These are phyloP conservation scores for Neoascia interrupta DNA, from an alignment of 2,888 invertebrate genomes.

Conservation along the genomic window DNA sequence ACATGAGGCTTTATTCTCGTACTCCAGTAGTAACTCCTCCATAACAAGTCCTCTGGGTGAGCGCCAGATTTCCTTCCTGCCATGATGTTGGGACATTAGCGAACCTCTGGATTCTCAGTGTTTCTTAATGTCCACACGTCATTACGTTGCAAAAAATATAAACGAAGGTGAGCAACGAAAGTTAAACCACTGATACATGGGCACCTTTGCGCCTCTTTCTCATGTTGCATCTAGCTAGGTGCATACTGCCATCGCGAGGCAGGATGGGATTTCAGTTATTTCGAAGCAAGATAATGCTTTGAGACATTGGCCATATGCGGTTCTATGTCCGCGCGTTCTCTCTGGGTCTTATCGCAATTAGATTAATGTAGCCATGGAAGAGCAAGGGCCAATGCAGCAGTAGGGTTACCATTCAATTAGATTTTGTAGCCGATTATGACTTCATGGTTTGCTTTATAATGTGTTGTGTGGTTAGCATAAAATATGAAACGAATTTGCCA, in stretches of 20 bases:
- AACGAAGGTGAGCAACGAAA: slow-evolving; percentile 5
- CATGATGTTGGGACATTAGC: slow-evolving; percentile 36
- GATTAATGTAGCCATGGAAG: slow-evolving; percentile 14
- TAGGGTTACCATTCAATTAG: slow-evolving; percentile 50
- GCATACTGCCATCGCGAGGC: neutral
- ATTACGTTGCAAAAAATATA: slow-evolving; percentile 24
- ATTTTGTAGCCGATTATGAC: slow-evolving; percentile 46
- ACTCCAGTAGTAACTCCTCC: slow-evolving; percentile 6
- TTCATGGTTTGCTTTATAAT: slow-evolving; percentile 32
- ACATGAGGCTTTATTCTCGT: slow-evolving; percentile 4
- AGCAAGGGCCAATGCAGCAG: neutral
- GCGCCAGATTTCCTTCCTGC: slow-evolving; percentile 22
- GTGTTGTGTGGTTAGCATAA: slow-evolving; percentile 38
- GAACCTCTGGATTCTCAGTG: slow-evolving; percentile 17
- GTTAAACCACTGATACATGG: neutral
- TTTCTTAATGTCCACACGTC: slow-evolving; percentile 47
- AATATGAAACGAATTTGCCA: slow-evolving; percentile 33
- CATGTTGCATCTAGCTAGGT: too few species aligned
- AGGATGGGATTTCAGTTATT: slow-evolving; percentile 27
- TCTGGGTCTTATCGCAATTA: slow-evolving; percentile 44
- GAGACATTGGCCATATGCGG: slow-evolving; percentile 13
- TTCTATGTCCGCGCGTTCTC: slow-evolving; percentile 6
- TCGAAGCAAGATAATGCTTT: slow-evolving; percentile 21
- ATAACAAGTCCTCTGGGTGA: too few species aligned
- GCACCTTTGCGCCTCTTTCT: slow-evolving; percentile 4